Evolutionary conservation across 2,113 vertebrate genomes (phyloP).

Genomic region (Amblyopsis rosae): DNA sequence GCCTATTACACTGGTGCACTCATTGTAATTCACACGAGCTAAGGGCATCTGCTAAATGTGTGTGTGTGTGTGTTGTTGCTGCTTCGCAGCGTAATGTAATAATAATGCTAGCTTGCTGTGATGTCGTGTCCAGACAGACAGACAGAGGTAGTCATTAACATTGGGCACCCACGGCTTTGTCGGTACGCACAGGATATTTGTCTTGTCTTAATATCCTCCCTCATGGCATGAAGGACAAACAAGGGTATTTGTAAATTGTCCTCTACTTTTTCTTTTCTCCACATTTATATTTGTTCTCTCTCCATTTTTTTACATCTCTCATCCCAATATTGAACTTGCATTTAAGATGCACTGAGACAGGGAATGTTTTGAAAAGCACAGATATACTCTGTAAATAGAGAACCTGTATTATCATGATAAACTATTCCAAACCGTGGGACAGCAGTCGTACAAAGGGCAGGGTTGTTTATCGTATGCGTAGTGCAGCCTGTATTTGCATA

Average conservation of each 20-base stretch:
- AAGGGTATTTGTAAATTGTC: slow-evolving; percentile 51
- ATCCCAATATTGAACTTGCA: slow-evolving; percentile 10
- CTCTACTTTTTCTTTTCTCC: slow-evolving; percentile 13
- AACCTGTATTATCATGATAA: slow-evolving; percentile 1
- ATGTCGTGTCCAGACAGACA: too few species aligned
- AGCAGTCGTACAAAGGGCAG: slow-evolving; percentile 1
- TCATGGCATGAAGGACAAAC: slow-evolving; percentile 53
- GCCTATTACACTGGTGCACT: too few species aligned
- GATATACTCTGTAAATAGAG: slow-evolving; percentile 25
- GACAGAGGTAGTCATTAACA: too few species aligned
- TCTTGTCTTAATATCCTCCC: slow-evolving; percentile 51
- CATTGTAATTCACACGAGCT: too few species aligned
- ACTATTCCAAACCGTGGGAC: background rate
- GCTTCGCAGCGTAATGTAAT: too few species aligned
- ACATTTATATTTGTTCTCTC: slow-evolving; percentile 11
- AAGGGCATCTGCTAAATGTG: too few species aligned
- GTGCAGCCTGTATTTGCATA: slow-evolving; percentile 3
- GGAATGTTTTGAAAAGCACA: slow-evolving; percentile 15
- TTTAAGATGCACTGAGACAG: background rate
- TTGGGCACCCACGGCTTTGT: slow-evolving; percentile 7
- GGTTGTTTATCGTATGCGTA: background rate
- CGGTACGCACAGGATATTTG: slow-evolving; percentile 50
- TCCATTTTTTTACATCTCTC: slow-evolving; percentile 28
- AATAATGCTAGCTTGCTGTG: too few species aligned
- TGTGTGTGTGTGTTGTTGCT: too few species aligned